Evolutionary conservation across 2,113 vertebrate species (phyloP).

Genomic region (Sapajus apella): DNA sequence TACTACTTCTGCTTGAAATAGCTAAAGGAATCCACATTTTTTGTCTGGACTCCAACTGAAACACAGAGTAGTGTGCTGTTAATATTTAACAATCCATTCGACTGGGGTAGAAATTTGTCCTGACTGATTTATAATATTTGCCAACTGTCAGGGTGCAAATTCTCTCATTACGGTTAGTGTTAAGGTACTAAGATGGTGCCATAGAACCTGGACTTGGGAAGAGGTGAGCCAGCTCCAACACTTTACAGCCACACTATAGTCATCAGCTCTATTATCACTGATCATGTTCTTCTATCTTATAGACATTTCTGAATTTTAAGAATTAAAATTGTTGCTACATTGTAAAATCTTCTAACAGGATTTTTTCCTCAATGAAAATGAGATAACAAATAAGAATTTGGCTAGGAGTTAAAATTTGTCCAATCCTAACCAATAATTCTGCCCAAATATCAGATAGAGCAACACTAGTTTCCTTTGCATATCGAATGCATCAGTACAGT

Average conservation of each 20-base stretch:
- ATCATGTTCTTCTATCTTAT: not conserved
- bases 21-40: not conserved
- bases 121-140: not conserved
- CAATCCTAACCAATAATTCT: not conserved
- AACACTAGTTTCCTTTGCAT: not conserved
- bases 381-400: not conserved
- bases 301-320: not conserved
- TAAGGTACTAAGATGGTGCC: not conserved
- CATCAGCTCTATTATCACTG: not conserved
- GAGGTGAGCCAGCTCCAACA: rapidly evolving
- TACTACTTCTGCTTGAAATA: not conserved
- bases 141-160: not conserved
- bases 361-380: not conserved
- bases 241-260: rapidly evolving
- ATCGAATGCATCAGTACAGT: not conserved
- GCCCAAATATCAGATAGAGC: not conserved
- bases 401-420: not conserved
- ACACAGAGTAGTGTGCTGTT: not conserved
- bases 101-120: rapidly evolving
- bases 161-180: not conserved
- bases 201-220: no score
- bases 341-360: not conserved
- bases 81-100: not conserved
- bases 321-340: not conserved
- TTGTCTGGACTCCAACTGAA: not conserved